phyloP scores from a whole-genome alignment of 1,140 invertebrate species.

The Psilanteris sp. region DNA sequence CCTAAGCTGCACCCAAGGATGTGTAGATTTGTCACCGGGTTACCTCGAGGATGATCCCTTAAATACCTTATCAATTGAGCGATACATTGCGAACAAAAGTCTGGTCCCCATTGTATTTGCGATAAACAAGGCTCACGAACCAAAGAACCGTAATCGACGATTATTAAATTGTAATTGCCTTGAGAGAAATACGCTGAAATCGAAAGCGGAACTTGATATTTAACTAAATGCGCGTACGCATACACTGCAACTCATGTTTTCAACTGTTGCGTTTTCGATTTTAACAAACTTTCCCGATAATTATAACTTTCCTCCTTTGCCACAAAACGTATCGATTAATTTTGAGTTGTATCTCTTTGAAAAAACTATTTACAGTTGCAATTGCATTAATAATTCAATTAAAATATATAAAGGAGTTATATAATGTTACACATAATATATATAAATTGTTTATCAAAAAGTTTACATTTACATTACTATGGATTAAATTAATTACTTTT shows the following conservation, averaged over 20 bases:
- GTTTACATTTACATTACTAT: no score
- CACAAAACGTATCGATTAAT: slow-evolving; percentile 22
- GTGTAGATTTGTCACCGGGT: slow-evolving; percentile 86
- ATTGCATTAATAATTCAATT: no score
- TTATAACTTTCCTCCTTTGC: slow-evolving; percentile 18
- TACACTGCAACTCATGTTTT: not conserved
- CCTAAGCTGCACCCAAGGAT: slow-evolving; percentile 92
- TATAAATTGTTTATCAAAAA: no score
- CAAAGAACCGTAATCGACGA: slow-evolving; percentile 90
- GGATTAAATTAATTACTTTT: no score
- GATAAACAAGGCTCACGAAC: slow-evolving; percentile 90
- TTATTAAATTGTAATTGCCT: slow-evolving; percentile 91
- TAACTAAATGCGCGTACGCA: not conserved
- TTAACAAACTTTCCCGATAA: slow-evolving; percentile 30
- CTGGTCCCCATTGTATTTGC: slow-evolving; percentile 90
- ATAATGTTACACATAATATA: no score
- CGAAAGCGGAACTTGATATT: slow-evolving; percentile 39
- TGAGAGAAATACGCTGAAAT: slow-evolving; percentile 86
- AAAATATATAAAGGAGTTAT: no score
- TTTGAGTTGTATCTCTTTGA: no score
- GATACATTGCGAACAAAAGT: slow-evolving; percentile 88
- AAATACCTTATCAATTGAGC: slow-evolving; percentile 89
- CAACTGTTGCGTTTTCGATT: slow-evolving; percentile 10
- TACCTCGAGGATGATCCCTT: slow-evolving; percentile 86
- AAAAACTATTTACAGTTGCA: no score